A percentile compares a stretch with the other conserved stretches of the same genome.
Conservation (phyloP, 2,797 vertebrate genomes). For the Chrosomus eos region DNA sequence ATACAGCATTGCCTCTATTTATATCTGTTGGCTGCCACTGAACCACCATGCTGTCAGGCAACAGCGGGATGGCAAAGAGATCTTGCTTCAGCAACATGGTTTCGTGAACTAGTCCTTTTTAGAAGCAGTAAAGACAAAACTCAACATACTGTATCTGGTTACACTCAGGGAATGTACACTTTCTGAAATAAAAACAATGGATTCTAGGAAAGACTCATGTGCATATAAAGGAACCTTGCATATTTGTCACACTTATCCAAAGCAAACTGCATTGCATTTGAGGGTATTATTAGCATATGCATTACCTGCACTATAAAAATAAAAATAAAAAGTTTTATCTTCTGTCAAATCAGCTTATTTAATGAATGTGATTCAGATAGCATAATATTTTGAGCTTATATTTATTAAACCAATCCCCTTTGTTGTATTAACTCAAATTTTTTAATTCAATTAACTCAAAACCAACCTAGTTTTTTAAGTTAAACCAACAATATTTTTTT, state of each 20-base stretch:
- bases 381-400: no score
- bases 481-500: no score
- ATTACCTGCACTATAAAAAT: not conserved
- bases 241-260: not conserved
- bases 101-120: conserved; percentile 21
- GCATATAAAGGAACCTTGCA: not conserved
- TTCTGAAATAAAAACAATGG: not conserved
- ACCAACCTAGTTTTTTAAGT: no score
- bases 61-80: conserved; percentile 63
- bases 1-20: conserved; percentile 75
- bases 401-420: no score
- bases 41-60: conserved; percentile 71
- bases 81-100: conserved; percentile 34
- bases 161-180: not conserved
- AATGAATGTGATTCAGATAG: no score
- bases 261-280: not conserved
- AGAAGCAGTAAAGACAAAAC: conserved; percentile 10
- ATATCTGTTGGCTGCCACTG: conserved; percentile 70
- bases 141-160: not conserved
- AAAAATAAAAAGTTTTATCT: no score
- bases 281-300: not conserved
- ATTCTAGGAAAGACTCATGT: not conserved
- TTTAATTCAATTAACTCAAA: no score
- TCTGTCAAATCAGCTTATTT: no score
- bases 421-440: no score